A percentile compares a stretch with the other conserved stretches of the same genome.
Conservation (phyloP, 2,113 vertebrate genomes). For the Scopus umbretta region DNA sequence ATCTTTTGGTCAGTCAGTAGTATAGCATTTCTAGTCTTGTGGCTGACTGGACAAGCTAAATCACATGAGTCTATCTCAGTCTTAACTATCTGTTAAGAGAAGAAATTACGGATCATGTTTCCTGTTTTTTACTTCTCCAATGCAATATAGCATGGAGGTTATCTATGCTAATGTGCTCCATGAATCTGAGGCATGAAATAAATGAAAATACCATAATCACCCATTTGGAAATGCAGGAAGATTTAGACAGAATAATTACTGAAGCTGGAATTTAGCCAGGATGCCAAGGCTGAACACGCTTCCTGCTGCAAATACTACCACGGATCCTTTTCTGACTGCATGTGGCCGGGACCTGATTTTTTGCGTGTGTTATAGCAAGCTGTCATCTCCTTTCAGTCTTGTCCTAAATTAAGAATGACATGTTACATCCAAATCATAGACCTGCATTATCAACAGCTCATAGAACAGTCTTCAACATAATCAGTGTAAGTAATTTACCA, state of each 20-base stretch:
- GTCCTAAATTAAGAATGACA: constrained; percentile 66
- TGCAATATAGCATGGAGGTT: not conserved
- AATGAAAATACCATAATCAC: constrained; percentile 12
- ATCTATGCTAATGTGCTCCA: not conserved
- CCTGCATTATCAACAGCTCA: constrained; percentile 64
- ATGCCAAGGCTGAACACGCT: constrained; percentile 5
- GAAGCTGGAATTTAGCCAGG: constrained; percentile 44
- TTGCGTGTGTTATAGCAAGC: not conserved
- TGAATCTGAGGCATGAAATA: constrained; percentile 13
- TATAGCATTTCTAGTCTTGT: not conserved
- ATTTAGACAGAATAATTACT: constrained; percentile 42
- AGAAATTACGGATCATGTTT: not conserved
- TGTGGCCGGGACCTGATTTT: not conserved
- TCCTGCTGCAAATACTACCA: not conserved
- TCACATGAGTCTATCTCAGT: not conserved
- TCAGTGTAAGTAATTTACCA: constrained; percentile 65
- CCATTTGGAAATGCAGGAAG: constrained; percentile 12
- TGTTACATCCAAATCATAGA: constrained; percentile 63
- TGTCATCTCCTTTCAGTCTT: constrained; percentile 49
- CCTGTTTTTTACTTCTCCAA: not conserved
- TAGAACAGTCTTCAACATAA: constrained; percentile 61
- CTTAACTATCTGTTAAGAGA: not conserved
- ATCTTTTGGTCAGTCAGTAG: not conserved
- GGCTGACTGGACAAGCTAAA: not conserved
- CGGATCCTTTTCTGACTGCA: not conserved